Conservation (phyloP, 2,797 vertebrate species). For the Leucoraja ocellata region DNA sequence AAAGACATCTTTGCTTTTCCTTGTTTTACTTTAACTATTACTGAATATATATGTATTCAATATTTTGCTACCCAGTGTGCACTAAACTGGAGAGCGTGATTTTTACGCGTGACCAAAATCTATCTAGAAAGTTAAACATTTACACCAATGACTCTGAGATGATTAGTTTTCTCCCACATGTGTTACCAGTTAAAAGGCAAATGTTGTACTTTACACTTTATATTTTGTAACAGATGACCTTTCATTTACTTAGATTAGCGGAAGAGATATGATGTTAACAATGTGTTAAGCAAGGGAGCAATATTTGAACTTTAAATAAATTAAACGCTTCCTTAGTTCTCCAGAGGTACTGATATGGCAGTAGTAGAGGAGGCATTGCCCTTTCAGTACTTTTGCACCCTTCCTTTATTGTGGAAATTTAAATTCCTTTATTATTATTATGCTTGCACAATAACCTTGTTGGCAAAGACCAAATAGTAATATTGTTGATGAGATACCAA, state of each 20-base stretch:
- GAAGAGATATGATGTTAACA: slow-evolving; percentile 1
- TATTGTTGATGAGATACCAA: neutral
- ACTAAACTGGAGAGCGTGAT: neutral
- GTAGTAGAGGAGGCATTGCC: neutral
- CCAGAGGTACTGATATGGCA: neutral
- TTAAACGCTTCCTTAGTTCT: neutral
- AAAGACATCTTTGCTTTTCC: neutral
- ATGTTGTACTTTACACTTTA: slow-evolving; percentile 24
- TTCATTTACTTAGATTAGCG: slow-evolving; percentile 6
- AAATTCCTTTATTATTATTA: neutral
- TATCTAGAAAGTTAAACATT: neutral
- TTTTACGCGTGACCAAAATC: neutral
- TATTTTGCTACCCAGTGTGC: neutral
- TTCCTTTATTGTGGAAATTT: neutral
- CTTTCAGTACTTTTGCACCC: neutral
- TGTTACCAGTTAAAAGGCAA: neutral
- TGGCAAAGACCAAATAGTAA: neutral
- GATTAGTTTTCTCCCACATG: neutral
- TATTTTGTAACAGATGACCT: neutral
- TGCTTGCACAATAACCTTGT: neutral
- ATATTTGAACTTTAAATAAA: neutral
- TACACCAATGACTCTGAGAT: neutral
- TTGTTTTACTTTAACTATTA: neutral
- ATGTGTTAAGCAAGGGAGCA: neutral
- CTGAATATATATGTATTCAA: neutral